A percentile compares a stretch with the other conserved stretches of the same genome.
Conservation (phyloP, 2,888 invertebrate species). For the Poecilus cupreus region DNA sequence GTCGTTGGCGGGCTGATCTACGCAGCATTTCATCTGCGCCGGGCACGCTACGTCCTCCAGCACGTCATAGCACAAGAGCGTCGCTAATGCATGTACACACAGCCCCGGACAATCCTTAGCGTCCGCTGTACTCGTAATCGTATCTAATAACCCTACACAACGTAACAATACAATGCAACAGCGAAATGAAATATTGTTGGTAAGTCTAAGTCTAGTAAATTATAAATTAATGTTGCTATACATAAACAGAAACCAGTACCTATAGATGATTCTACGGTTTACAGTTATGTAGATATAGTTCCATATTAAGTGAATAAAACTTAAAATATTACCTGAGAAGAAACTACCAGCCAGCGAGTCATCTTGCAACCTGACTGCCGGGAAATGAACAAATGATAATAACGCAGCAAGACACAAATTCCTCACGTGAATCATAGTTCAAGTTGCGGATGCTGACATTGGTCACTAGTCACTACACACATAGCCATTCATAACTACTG, state of each 20-base stretch:
- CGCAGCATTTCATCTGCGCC: slow-evolving; percentile 88
- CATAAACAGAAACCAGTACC: not conserved
- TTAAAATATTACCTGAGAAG: slow-evolving; percentile 80
- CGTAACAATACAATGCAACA: not conserved
- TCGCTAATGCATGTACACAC: slow-evolving; percentile 90
- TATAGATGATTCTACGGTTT: slow-evolving; percentile 51
- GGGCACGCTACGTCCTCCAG: slow-evolving; percentile 88
- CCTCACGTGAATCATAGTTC: slow-evolving; percentile 45
- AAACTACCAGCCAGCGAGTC: slow-evolving; percentile 89
- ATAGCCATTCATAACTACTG: not conserved
- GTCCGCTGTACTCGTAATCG: slow-evolving; percentile 89
- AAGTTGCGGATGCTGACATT: not conserved
- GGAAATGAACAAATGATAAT: slow-evolving; percentile 66
- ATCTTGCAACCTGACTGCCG: slow-evolving; percentile 75
- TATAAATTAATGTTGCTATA: slow-evolving; percentile 30
- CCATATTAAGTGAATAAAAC: slow-evolving; percentile 25
- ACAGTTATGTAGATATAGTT: slow-evolving; percentile 12
- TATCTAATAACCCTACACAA: slow-evolving; percentile 84
- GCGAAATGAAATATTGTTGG: not conserved
- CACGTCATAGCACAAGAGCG: slow-evolving; percentile 90
- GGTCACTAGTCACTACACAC: slow-evolving; percentile 9
- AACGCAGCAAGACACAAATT: slow-evolving; percentile 63
- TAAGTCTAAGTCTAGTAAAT: too few relatives aligned
- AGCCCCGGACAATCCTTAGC: slow-evolving; percentile 92
- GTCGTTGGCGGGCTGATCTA: slow-evolving; percentile 80